A percentile compares a stretch with the other conserved stretches of the same genome.
phyloP scores from a whole-genome alignment of 2,797 vertebrate genomes.

The Arremon aurantiirostris region DNA sequence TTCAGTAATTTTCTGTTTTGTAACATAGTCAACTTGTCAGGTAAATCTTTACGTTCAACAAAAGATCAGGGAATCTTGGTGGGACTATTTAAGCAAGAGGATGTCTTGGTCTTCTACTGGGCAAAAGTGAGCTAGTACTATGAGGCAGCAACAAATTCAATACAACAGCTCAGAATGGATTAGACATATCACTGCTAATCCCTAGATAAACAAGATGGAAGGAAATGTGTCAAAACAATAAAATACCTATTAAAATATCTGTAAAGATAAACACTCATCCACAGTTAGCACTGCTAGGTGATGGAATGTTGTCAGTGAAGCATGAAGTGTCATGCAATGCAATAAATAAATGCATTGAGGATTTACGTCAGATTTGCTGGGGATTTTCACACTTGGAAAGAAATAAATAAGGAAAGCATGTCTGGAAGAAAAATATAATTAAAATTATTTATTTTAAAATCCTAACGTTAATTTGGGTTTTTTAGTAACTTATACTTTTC shows the following conservation, averaged over 20 bases:
- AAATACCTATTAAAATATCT: slow-evolving; percentile 24
- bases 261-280: slow-evolving; percentile 23
- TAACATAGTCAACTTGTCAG: not conserved
- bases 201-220: slow-evolving; percentile 27
- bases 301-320: not conserved
- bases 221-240: slow-evolving; percentile 43
- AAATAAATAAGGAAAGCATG: not conserved
- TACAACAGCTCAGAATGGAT: slow-evolving; percentile 20
- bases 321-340: not conserved
- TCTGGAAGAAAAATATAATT: not conserved
- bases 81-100: not conserved
- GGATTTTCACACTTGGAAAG: not conserved
- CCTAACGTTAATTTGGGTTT: not conserved
- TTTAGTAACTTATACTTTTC: not conserved
- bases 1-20: not conserved
- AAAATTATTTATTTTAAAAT: not conserved
- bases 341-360: not conserved
- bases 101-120: not conserved
- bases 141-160: not conserved
- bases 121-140: not conserved
- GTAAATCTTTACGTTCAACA: not conserved
- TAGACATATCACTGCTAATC: slow-evolving; percentile 26
- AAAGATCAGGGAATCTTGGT: not conserved
- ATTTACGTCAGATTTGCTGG: not conserved
- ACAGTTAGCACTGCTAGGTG: not conserved